Base-by-base conservation (phyloP, 2,888 invertebrate species). In the Pseudolycoriella hygida region DNA sequence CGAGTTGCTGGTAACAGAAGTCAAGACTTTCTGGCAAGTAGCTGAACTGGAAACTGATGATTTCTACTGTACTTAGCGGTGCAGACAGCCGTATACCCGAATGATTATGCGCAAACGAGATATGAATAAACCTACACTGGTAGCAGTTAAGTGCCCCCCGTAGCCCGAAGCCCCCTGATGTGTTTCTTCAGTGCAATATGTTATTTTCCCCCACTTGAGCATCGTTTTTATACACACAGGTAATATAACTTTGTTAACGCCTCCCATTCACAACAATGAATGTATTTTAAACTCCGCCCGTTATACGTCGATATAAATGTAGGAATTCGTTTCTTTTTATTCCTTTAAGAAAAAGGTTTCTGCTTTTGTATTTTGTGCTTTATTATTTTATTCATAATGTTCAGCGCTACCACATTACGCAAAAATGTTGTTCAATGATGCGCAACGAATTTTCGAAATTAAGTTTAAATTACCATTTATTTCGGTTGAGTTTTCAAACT, bases 11-110 rank as follows among this genome's bases (percentile, higher is more conserved):
- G 46, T 46, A 46, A 46, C 46, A 46, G 46, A 46, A 46, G 46
- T 46, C 46, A 46, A 46, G 46, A 43, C 46, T 46, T 43, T 43
- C 46, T 46, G 46, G 46, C 43, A 43, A 46, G 46, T 46, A 46
- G 46, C 46, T 32, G 43, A 46, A 46, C 46, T 46, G 46, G 46
- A 46, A 46, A 46, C 46, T 46, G 46, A 32, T 43, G 46, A 46
- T 39, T 46, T 46, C 46, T 46, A 43, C 47, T 44, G 45, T 45
- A 44, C 42, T 42, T 45, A 47, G 34, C 47, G 37, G 34, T 37
- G 20, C 34, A 25, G 25, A 25, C 43, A 38, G 44, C 25, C 39
- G 39, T 3, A 39, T 17, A 25, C 11, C 17, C 19, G 17, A 38
- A 39, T 37, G 44, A 39, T 44, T 20, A 37, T 44, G 37, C 39